Evolutionary conservation across 2,797 vertebrate species (phyloP).

Genomic region (Myripristis murdjan): DNA sequence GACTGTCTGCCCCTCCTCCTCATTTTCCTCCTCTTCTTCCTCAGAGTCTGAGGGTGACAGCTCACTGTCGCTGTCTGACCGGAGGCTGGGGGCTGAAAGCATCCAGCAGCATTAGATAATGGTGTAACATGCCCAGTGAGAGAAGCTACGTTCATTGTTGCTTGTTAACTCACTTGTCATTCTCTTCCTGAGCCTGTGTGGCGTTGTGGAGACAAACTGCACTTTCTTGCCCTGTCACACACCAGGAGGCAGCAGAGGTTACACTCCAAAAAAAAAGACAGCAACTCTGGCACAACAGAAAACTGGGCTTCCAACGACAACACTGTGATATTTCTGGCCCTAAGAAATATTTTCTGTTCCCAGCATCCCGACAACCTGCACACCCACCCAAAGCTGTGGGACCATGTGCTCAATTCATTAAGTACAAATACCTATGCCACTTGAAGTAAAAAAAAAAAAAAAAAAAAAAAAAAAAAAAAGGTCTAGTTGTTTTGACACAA

Average conservation of each 20-base stretch:
- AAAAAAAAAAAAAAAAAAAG: no score
- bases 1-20: constrained; percentile 67
- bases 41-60: constrained; percentile 93
- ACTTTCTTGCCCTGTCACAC: constrained; percentile 87
- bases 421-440: no score
- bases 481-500: no score
- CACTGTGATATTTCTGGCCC: no score
- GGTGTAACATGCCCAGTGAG: neutral
- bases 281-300: no score
- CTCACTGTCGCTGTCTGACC: constrained; percentile 94
- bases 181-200: constrained; percentile 92
- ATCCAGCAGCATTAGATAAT: constrained; percentile 1
- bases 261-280: constrained; percentile 18
- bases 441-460: no score
- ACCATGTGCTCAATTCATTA: no score
- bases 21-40: constrained; percentile 77
- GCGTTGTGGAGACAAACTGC: constrained; percentile 91
- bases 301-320: no score
- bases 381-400: no score
- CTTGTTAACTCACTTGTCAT: constrained; percentile 85
- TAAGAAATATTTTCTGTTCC: no score
- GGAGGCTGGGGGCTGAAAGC: constrained; percentile 83
- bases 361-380: no score
- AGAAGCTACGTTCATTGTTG: neutral
- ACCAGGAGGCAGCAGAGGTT: constrained; percentile 24